These are phyloP conservation scores for Parasteatoda lunata DNA, from an alignment of 2,888 invertebrate species.

Conservation along the genomic window DNA sequence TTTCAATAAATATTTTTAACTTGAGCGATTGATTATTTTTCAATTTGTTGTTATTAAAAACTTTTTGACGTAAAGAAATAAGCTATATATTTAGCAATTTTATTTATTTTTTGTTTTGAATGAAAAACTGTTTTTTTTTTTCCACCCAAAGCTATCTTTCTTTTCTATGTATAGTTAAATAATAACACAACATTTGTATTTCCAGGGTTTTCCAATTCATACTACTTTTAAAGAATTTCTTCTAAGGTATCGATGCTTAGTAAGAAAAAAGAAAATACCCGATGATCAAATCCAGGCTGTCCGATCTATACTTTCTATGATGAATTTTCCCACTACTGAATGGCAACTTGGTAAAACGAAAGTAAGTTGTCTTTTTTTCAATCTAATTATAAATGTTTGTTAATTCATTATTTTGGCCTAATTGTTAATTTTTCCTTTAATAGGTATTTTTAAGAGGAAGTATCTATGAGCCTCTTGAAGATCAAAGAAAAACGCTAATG, in stretches of 20 bases:
- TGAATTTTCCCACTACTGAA: conserved; percentile 82
- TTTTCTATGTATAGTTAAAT: too few relatives aligned
- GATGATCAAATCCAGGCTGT: conserved; percentile 62
- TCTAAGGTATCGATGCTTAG: conserved; percentile 82
- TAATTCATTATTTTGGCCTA: background rate
- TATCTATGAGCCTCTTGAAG: conserved; percentile 89
- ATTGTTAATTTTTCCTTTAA: conserved; percentile 11
- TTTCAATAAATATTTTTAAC: too few relatives aligned
- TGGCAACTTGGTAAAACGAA: conserved; percentile 92
- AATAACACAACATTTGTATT: background rate
- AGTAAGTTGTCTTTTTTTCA: conserved; percentile 72
- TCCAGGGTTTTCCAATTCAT: conserved; percentile 87
- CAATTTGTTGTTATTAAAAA: too few relatives aligned
- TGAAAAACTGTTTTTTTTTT: too few relatives aligned
- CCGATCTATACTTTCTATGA: conserved; percentile 79
- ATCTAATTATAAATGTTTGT: background rate
- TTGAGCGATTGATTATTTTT: too few relatives aligned
- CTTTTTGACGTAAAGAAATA: too few relatives aligned
- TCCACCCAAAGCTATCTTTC: too few relatives aligned
- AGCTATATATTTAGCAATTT: too few relatives aligned
- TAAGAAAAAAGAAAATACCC: conserved; percentile 60
- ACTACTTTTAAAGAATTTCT: conserved; percentile 85
- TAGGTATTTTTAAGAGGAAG: conserved; percentile 84
- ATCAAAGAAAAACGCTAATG: conserved; percentile 82
- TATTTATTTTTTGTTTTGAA: too few relatives aligned